A percentile compares a stretch with the other conserved stretches of the same genome.
These are phyloP conservation scores for Pristionchus maxplancki DNA, from an alignment of 2,888 invertebrate genomes.

Conservation along the genomic window DNA sequence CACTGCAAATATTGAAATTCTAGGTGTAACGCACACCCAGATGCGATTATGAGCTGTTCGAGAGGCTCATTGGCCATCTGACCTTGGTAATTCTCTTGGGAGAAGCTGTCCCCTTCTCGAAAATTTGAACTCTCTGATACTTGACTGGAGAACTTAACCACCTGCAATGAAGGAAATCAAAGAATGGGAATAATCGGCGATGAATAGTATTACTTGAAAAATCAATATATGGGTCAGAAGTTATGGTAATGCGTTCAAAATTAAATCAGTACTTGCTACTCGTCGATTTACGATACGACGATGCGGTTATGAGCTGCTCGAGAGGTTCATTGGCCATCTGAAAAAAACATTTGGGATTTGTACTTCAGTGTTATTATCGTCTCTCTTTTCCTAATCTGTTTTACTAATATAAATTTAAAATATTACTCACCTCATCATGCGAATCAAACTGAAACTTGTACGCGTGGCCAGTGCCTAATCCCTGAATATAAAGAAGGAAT, in stretches of 20 bases:
- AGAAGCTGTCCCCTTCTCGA: not conserved
- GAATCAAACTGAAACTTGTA: not conserved
- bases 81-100: conserved; percentile 17
- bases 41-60: too few species aligned
- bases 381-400: too few species aligned
- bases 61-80: too few species aligned
- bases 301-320: not conserved
- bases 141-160: not conserved
- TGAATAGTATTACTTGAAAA: not conserved
- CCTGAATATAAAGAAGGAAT: not conserved
- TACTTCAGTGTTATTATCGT: too few species aligned
- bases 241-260: not conserved
- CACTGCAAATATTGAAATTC: too few species aligned
- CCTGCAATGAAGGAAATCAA: not conserved
- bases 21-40: too few species aligned
- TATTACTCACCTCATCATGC: not conserved
- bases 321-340: not conserved
- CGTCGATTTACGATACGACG: not conserved
- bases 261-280: not conserved
- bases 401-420: not conserved
- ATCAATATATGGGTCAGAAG: not conserved
- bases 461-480: conserved; percentile 8
- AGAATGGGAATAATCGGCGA: not conserved
- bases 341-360: too few species aligned
- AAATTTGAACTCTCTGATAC: not conserved